Evolutionary conservation across 2,888 invertebrate species (phyloP).

Genomic region (Nipponacmea schrenckii): DNA sequence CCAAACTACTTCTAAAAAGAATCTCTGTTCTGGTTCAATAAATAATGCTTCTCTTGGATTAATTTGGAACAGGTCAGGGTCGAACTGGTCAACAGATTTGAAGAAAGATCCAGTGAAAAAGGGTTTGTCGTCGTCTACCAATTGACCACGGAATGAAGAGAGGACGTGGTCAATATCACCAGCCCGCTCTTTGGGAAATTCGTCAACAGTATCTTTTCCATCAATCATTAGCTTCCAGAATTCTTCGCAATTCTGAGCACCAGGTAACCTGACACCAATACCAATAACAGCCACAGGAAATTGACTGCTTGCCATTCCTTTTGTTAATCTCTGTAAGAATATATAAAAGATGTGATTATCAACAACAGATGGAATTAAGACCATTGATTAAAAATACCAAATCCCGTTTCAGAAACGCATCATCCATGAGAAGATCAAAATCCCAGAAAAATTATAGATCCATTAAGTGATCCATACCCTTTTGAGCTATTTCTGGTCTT

Average conservation of each 20-base stretch:
- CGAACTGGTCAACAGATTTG: constrained; percentile 19
- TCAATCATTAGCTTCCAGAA: constrained; percentile 23
- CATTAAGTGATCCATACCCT: too few relatives aligned
- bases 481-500: too few relatives aligned
- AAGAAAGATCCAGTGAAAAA: not conserved
- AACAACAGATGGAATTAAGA: too few relatives aligned
- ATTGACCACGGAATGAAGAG: not conserved
- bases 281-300: constrained; percentile 23
- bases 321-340: not conserved
- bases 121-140: not conserved
- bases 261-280: constrained; percentile 14
- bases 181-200: constrained; percentile 14
- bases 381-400: too few relatives aligned
- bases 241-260: constrained; percentile 16
- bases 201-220: constrained; percentile 11
- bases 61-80: constrained; percentile 19
- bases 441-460: too few relatives aligned
- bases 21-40: constrained; percentile 25
- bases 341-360: not conserved
- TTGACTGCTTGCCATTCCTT: constrained; percentile 18
- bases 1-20: constrained; percentile 22
- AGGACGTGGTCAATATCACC: constrained; percentile 5
- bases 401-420: too few relatives aligned
- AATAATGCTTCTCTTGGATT: constrained; percentile 20
- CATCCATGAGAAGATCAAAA: too few relatives aligned